phyloP scores from a whole-genome alignment of 2,888 invertebrate genomes.

The Noctua comes region DNA sequence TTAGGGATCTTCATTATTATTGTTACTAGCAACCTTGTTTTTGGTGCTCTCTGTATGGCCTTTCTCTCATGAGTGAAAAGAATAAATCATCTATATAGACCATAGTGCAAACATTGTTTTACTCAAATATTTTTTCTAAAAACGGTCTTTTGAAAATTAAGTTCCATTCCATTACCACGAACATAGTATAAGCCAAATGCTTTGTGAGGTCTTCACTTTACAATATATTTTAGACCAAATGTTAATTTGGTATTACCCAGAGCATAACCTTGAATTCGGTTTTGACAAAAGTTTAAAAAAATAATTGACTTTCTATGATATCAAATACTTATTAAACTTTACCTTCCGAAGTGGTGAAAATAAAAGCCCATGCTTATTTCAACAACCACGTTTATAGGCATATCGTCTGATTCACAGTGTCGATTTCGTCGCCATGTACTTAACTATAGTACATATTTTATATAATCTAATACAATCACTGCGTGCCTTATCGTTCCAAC shows the following conservation, averaged over 20 bases:
- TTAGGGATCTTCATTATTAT: conserved; percentile 20
- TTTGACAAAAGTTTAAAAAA: background rate
- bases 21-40: conserved; percentile 20
- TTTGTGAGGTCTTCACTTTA: background rate
- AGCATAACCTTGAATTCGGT: background rate
- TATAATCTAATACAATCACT: conserved; percentile 68
- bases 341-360: conserved; percentile 13
- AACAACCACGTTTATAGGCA: conserved; percentile 9
- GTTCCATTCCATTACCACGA: background rate
- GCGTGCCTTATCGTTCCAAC: conserved; percentile 80
- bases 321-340: background rate
- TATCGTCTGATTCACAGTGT: conserved; percentile 43
- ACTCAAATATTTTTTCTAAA: background rate
- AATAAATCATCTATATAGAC: background rate
- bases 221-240: fast-evolving
- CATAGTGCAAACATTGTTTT: background rate
- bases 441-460: conserved; percentile 45
- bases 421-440: conserved; percentile 30
- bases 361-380: conserved; percentile 17
- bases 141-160: background rate
- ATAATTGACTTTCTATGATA: background rate
- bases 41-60: background rate
- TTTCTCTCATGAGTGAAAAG: background rate
- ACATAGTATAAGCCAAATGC: background rate
- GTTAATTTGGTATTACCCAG: background rate